Evolutionary conservation across 2,113 vertebrate species (phyloP), one percentile per base, ranked within the genome.

Genomic region (Austrofundulus limnaeus): DNA sequence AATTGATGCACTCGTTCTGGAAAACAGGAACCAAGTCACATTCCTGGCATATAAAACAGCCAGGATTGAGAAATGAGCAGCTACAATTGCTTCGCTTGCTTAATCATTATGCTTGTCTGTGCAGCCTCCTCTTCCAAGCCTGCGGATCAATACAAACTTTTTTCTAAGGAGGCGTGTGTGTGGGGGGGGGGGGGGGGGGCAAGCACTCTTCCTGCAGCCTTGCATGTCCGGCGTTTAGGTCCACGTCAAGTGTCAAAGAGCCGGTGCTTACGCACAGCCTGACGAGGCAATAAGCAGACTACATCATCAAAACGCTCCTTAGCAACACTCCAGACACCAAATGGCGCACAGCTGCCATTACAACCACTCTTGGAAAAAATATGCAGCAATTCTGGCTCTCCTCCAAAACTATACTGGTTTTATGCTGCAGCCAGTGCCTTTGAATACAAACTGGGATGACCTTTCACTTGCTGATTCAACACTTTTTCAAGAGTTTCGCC

Each of bases 21-120:
- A 73, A 86, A 55, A 77, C 65, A 85, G 75, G 84, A 87, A 89
- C 81, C 90, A 85, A 89, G 84, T 80, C 83, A 87, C 59, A 63
- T 64, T 57, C 63, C 69, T 49, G 58, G 69, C 60, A 62, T 69
- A 71, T 53, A 55, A 59, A 66, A 56, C 46, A 49, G 19, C 38
- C 51, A 68, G 55, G 31, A 70, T 75, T 48, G 50, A 75, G 63
- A 60, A 25, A 76, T 45, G 74, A 83, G 65, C 71, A 78, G 76
- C 68, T 77, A 58, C 56, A 72, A 71, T 17, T 84, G 77, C 72
- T 68, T 72, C 58, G 64, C 83, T 77, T 67, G 73, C 61, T 74
- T 72, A 64, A 86, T 43, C 69, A 65, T 71, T 63, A 38, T 63
- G 72, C 77, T 70, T 46, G 73, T 82, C 78, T 75, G 65, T 75